Base-by-base conservation (phyloP, 2,797 vertebrate species). In the Spinus olivaceus region DNA sequence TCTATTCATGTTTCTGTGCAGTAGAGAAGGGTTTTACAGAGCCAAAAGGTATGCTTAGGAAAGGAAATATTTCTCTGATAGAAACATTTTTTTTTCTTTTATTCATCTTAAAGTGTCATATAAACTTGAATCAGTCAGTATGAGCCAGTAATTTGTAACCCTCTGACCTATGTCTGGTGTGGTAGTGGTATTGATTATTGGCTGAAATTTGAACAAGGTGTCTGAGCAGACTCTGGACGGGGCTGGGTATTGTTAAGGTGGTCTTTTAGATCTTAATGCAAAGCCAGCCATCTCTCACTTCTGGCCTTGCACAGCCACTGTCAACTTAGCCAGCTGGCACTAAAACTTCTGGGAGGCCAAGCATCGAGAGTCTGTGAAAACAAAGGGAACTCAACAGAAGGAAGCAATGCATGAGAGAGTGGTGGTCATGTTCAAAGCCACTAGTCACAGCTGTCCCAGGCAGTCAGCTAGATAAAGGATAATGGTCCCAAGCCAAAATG, bases 371-470 rank as follows among this genome's bases (percentile, higher is more conserved):
- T n/a, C 60, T 67, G 57, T 39, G 53, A 78, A 89, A 93, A 57
- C 60, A 81, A 80, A 91, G 19, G n/a, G 64, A 74, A 28, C 19
- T 13, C 37, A 94, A 69, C 90, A 95, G 90, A 95, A 94, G 90
- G 91, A 92, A 89, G 44, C 42, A 93, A 87, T 3, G 16, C 60
- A 49, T 86, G 90, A 64, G 64, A 89, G 78, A 70, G 50, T 81
- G 67, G 78, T 87, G 76, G 35, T 92, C 81, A 59, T 61, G 76
- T 89, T 91, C n/a, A 6, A 80, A 93, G 82, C 60, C 92, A 84
- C 81, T 93, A 86, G 74, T 74, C 76, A 92, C 92, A 94, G 92
- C 76, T 95, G 86, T 94, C 64, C 54, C 50, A 59, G 42, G 42
- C 83, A 92, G 67, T 65, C 86, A 89, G 24, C 53, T 85, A 89